Conservation (phyloP, 1,140 invertebrate genomes). For the Pachyrhynchus sulphureomaculatus region DNA sequence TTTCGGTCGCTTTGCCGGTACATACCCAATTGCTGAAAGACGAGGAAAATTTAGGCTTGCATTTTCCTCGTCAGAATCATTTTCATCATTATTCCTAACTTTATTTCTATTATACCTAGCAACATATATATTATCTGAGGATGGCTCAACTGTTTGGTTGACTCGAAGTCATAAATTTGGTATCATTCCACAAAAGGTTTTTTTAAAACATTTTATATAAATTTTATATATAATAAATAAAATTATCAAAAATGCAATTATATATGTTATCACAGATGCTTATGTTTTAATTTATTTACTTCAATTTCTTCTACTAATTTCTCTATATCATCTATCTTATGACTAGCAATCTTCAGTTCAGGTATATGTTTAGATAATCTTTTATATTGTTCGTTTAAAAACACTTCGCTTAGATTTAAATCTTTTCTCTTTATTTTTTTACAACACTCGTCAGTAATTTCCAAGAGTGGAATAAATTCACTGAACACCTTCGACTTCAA, state of each 20-base stretch:
- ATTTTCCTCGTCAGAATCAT: too few relatives aligned
- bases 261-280: not conserved
- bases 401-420: not conserved
- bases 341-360: not conserved
- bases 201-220: not conserved
- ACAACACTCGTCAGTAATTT: not conserved
- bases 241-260: too few relatives aligned
- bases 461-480: not conserved
- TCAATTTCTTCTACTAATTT: not conserved
- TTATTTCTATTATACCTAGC: too few relatives aligned
- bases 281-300: not conserved
- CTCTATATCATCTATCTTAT: not conserved
- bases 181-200: not conserved
- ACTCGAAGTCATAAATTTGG: not conserved
- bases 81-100: too few relatives aligned
- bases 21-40: too few relatives aligned
- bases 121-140: too few relatives aligned
- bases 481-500: not conserved
- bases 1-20: too few relatives aligned
- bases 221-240: too few relatives aligned
- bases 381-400: slow-evolving; percentile 4
- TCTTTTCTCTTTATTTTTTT: not conserved
- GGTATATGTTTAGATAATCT: not conserved
- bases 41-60: too few relatives aligned
- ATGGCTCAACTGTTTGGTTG: not conserved